Conservation (phyloP, 2,797 vertebrate species). For the Labeo calbasu region DNA sequence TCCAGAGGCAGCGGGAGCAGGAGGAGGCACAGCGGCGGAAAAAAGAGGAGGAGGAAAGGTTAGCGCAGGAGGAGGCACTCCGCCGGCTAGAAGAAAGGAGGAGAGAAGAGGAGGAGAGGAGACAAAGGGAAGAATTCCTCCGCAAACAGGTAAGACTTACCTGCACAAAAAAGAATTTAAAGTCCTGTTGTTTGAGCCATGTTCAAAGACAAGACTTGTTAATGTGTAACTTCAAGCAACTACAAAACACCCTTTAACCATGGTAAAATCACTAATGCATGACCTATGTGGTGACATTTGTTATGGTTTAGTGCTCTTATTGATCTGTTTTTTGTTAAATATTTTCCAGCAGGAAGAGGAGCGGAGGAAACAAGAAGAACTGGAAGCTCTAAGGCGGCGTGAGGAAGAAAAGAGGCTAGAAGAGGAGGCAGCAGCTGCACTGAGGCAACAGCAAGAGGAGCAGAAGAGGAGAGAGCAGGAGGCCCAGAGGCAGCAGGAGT, state of each 20-base stretch:
- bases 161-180: not conserved
- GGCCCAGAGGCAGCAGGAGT: constrained; percentile 89
- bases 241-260: too few species aligned
- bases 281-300: not conserved
- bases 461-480: constrained; percentile 85
- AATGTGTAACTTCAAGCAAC: too few species aligned
- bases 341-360: constrained; percentile 78
- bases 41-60: constrained; percentile 87
- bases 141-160: constrained; percentile 86
- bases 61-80: constrained; percentile 91
- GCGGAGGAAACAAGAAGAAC: constrained; percentile 87
- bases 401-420: constrained; percentile 89
- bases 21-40: constrained; percentile 89
- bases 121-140: constrained; percentile 89
- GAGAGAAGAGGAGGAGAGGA: constrained; percentile 88
- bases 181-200: not conserved
- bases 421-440: constrained; percentile 86
- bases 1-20: constrained; percentile 88
- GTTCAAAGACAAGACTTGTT: not conserved
- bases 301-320: not conserved
- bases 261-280: not conserved
- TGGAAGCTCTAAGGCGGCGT: constrained; percentile 84
- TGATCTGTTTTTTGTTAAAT: not conserved
- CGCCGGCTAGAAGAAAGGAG: constrained; percentile 86
- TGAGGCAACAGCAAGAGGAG: constrained; percentile 89